These are phyloP conservation scores for Halcyon senegalensis DNA, from an alignment of 2,113 vertebrate species.

Conservation along the genomic window DNA sequence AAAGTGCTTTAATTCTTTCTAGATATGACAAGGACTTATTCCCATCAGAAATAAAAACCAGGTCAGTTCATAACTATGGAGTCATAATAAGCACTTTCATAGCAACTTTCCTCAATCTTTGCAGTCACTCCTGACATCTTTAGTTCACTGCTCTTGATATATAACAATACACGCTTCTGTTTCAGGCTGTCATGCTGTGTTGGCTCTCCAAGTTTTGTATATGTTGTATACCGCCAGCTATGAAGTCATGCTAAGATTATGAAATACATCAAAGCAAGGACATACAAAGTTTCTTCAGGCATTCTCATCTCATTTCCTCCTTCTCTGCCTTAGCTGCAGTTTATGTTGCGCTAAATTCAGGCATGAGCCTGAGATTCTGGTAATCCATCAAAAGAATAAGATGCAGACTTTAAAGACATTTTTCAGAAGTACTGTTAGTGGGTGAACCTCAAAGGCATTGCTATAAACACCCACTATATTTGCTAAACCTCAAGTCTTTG, in stretches of 20 bases:
- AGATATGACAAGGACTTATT: neutral
- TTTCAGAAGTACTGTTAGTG: slow-evolving; percentile 36
- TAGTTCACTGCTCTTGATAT: slow-evolving; percentile 30
- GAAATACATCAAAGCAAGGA: slow-evolving; percentile 54
- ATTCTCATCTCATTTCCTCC: slow-evolving; percentile 37
- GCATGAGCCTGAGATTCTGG: neutral
- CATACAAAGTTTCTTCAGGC: slow-evolving; percentile 25
- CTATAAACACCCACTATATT: slow-evolving; percentile 2
- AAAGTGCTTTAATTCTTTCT: neutral
- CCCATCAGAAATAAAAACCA: neutral
- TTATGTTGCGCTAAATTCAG: slow-evolving; percentile 21
- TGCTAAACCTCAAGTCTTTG: slow-evolving; percentile 35
- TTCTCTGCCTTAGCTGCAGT: neutral
- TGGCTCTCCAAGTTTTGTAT: neutral
- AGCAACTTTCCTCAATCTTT: slow-evolving; percentile 28
- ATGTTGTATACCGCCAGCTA: slow-evolving; percentile 23
- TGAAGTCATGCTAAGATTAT: slow-evolving; percentile 47
- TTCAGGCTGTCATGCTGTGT: slow-evolving; percentile 39
- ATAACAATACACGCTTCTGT: slow-evolving; percentile 21
- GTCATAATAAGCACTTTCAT: neutral
- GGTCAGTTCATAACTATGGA: neutral
- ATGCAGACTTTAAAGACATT: slow-evolving; percentile 26
- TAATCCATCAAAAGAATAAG: slow-evolving; percentile 39
- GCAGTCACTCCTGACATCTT: slow-evolving; percentile 43
- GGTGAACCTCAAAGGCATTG: slow-evolving; percentile 41